These are phyloP conservation scores for Eupithecia exiguata DNA, from an alignment of 2,888 invertebrate genomes.

Conservation along the genomic window DNA sequence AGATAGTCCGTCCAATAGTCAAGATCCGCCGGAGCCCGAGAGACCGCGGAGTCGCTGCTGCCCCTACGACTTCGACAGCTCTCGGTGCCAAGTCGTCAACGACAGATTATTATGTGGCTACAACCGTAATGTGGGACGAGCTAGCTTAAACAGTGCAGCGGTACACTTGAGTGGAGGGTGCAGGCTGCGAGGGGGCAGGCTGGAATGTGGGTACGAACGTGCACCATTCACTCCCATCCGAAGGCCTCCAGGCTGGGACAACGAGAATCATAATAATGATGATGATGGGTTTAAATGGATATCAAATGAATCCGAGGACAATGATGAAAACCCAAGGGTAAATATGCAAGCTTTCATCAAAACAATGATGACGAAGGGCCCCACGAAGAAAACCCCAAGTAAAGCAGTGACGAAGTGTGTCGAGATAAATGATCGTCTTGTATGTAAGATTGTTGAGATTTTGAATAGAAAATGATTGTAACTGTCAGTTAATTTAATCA, in stretches of 20 bases:
- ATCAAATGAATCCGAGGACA: neutral
- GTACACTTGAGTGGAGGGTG: constrained; percentile 59
- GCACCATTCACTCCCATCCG: constrained; percentile 56
- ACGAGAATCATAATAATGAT: constrained; percentile 12
- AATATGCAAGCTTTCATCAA: neutral
- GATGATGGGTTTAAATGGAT: neutral
- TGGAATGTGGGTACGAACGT: constrained; percentile 70
- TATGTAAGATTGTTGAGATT: constrained; percentile 47
- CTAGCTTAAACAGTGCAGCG: constrained; percentile 42
- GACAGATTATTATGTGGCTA: constrained; percentile 70
- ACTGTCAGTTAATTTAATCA: neutral
- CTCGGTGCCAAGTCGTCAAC: constrained; percentile 60
- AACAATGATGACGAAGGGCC: neutral
- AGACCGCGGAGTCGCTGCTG: constrained; percentile 59
- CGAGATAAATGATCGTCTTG: constrained; percentile 58
- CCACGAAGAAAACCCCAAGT: constrained; percentile 2
- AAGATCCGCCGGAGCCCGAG: constrained; percentile 3
- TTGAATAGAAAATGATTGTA: neutral
- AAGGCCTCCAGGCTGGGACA: constrained; percentile 46
- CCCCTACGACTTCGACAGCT: constrained; percentile 68
- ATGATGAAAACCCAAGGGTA: neutral
- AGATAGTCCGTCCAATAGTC: neutral
- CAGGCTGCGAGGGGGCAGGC: constrained; percentile 61
- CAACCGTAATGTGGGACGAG: constrained; percentile 60
- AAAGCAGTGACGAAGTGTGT: constrained; percentile 50